Conservation (phyloP, 2,797 vertebrate species). For the Harpagifer antarcticus region DNA sequence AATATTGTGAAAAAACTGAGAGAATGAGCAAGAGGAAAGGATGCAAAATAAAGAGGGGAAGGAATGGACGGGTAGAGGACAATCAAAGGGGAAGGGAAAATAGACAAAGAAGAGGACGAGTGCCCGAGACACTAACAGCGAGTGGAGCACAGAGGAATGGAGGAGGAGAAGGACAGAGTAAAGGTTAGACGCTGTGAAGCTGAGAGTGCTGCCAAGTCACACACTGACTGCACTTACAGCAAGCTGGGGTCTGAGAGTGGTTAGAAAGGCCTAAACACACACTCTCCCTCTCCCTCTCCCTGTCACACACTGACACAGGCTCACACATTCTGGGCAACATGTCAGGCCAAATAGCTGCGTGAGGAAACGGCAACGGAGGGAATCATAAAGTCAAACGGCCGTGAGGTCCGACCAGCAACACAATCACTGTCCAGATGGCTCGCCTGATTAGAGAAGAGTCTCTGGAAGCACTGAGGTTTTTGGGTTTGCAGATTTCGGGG, state of each 20-base stretch:
- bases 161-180: constrained; percentile 54
- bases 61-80: constrained; percentile 27
- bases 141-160: constrained; percentile 35
- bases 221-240: constrained; percentile 77
- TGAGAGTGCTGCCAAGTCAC: constrained; percentile 76
- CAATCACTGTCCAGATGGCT: constrained; percentile 76
- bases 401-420: constrained; percentile 63
- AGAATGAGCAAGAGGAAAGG: constrained; percentile 47
- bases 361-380: constrained; percentile 74
- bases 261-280: constrained; percentile 59
- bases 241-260: constrained; percentile 64
- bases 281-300: constrained; percentile 36
- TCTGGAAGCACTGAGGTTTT: constrained; percentile 40
- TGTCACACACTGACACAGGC: constrained; percentile 60
- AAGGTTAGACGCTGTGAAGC: constrained; percentile 77
- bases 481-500: constrained; percentile 36
- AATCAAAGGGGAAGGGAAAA: constrained; percentile 1
- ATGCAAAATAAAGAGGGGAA: constrained; percentile 52
- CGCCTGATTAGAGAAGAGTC: constrained; percentile 50
- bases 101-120: constrained; percentile 25
- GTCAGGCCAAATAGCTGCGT: constrained; percentile 75
- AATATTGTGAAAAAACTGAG: constrained; percentile 52
- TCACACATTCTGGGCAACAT: constrained; percentile 72
- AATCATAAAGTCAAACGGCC: constrained; percentile 74
- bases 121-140: constrained; percentile 44